phyloP scores from a whole-genome alignment of 2,113 vertebrate genomes.

The Zosterops borbonicus region DNA sequence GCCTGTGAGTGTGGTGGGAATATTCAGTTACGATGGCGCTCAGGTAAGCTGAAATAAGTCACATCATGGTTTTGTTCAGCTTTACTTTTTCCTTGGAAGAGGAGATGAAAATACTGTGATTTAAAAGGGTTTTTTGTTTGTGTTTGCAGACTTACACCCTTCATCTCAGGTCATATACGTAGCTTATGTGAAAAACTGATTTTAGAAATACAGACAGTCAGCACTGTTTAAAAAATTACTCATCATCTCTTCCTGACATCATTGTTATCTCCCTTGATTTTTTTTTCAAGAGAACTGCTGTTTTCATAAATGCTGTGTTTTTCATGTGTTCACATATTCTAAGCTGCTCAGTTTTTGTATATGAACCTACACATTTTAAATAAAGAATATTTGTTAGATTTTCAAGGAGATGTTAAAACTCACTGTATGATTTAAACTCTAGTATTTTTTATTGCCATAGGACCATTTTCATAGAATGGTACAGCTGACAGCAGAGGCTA shows the following conservation, averaged over 20 bases:
- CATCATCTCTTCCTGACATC: not conserved
- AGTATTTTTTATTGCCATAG: conserved; percentile 55
- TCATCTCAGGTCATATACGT: not conserved
- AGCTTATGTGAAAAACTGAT: not conserved
- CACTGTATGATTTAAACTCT: not conserved
- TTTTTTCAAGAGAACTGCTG: not conserved
- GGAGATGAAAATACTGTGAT: not conserved
- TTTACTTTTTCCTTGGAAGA: not conserved
- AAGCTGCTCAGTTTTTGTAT: not conserved
- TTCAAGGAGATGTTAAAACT: not conserved
- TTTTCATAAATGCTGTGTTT: not conserved
- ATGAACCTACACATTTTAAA: not conserved
- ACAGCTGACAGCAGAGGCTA: conserved; percentile 88
- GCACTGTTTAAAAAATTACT: not conserved
- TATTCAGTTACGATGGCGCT: conserved; percentile 97
- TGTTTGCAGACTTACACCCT: not conserved
- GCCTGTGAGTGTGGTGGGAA: conserved; percentile 95
- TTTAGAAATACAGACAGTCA: not conserved
- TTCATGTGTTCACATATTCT: not conserved
- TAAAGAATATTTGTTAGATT: not conserved
- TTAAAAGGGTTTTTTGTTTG: not conserved
- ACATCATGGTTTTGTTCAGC: not conserved
- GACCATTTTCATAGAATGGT: conserved; percentile 95
- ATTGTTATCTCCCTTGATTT: not conserved
- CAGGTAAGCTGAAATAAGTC: conserved; percentile 79